Percentiles rank a stretch among this genome's conserved stretches.
These are phyloP conservation scores for Whitmania pigra DNA, from an alignment of 1,140 invertebrate genomes.

Conservation along the genomic window DNA sequence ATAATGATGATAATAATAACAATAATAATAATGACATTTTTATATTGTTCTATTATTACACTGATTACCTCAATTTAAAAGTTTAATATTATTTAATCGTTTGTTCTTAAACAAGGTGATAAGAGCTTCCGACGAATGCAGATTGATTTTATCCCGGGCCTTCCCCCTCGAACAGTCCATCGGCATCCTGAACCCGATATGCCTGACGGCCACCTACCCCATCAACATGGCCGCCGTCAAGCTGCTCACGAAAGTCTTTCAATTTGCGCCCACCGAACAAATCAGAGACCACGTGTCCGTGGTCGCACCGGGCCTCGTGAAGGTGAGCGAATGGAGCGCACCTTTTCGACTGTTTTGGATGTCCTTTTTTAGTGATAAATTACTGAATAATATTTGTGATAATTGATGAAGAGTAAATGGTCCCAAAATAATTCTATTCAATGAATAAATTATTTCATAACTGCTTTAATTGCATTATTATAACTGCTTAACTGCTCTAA, in stretches of 20 bases:
- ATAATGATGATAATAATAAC: no score
- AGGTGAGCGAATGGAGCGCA: conserved; percentile 46
- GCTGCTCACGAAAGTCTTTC: conserved; percentile 65
- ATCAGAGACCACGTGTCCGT: conserved; percentile 54
- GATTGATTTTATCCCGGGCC: conserved; percentile 57
- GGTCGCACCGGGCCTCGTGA: conserved; percentile 74
- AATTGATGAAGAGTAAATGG: no score
- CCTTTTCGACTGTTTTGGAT: not conserved
- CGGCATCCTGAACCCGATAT: conserved; percentile 61
- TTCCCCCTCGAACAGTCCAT: conserved; percentile 58
- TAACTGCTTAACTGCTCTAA: no score
- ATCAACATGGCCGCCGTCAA: conserved; percentile 80
- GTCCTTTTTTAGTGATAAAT: not conserved
- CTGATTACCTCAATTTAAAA: no score
- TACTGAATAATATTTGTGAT: not conserved
- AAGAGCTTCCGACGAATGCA: conserved; percentile 52
- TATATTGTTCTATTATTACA: no score
- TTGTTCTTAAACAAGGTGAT: conserved; percentile 39
- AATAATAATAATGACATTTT: no score
- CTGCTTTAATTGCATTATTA: conserved; percentile 2
- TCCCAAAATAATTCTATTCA: no score
- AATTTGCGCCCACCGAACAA: conserved; percentile 5
- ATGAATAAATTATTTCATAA: no score
- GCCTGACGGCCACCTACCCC: conserved; percentile 69
- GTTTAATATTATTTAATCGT: no score